A percentile compares a stretch with the other conserved stretches of the same genome.
These are phyloP conservation scores for Myoxocephalus aenaeus DNA, from an alignment of 2,797 vertebrate species.

Conservation along the genomic window DNA sequence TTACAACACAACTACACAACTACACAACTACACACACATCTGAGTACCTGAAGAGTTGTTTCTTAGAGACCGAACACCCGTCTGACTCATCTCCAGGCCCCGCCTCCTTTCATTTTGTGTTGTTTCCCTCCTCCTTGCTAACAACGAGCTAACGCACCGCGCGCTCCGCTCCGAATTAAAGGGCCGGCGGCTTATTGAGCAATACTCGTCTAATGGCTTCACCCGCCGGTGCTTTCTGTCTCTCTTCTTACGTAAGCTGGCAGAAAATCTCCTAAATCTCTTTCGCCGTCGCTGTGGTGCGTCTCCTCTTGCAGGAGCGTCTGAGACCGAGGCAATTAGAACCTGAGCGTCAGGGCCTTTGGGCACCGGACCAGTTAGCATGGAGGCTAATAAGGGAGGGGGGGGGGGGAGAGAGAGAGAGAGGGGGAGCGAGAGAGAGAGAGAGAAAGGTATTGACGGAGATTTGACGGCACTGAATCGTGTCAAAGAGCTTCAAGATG, in stretches of 20 bases:
- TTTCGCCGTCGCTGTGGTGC: constrained; percentile 88
- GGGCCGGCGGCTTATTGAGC: constrained; percentile 79
- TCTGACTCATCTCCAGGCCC: constrained; percentile 48
- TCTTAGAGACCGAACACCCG: too few species aligned
- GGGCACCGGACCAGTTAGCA: constrained; percentile 76
- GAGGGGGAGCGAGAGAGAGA: too few species aligned
- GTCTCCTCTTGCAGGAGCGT: constrained; percentile 80
- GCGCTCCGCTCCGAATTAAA: constrained; percentile 78
- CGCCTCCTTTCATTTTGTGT: constrained; percentile 38
- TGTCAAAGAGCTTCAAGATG: constrained; percentile 54
- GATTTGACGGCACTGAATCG: constrained; percentile 44
- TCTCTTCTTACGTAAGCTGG: constrained; percentile 79
- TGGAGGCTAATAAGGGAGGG: constrained; percentile 62
- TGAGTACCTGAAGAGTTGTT: too few species aligned
- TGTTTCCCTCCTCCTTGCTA: constrained; percentile 46
- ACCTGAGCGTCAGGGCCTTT: constrained; percentile 70
- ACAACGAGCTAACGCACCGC: constrained; percentile 36
- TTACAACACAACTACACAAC: too few species aligned
- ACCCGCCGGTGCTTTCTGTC: constrained; percentile 73
- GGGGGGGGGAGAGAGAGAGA: neutral
- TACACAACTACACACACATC: too few species aligned
- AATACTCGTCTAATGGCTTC: constrained; percentile 82
- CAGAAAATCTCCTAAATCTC: constrained; percentile 88
- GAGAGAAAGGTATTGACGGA: constrained; percentile 10
- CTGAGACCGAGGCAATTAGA: constrained; percentile 93